phyloP scores from a whole-genome alignment of 1,140 invertebrate genomes.

The Anoplophora glabripennis region DNA sequence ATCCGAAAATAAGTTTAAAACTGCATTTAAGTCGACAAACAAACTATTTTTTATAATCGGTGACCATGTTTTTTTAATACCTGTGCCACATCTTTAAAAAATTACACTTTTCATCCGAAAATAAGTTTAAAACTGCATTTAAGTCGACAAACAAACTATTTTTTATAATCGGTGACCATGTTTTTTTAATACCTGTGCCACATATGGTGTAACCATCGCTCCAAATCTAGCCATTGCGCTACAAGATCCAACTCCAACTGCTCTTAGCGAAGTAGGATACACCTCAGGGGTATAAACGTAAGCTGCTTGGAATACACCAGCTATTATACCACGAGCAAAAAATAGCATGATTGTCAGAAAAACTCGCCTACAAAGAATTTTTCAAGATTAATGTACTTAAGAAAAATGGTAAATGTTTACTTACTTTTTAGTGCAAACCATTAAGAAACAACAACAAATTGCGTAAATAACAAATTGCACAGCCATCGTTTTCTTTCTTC shows the following conservation, averaged over 20 bases:
- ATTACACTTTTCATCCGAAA: not conserved
- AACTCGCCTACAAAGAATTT: conserved; percentile 60
- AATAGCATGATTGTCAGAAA: conserved; percentile 84
- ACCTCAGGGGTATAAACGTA: conserved; percentile 96
- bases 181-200: conserved; percentile 72
- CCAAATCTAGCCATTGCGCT: conserved; percentile 88
- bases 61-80: conserved; percentile 51
- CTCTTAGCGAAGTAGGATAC: conserved; percentile 85
- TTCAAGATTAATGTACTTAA: conserved; percentile 5
- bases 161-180: not conserved
- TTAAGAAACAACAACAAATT: conserved; percentile 75
- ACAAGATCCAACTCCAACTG: conserved; percentile 85
- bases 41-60: not conserved
- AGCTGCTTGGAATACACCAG: conserved; percentile 90
- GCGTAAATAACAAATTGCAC: conserved; percentile 88
- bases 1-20: not conserved
- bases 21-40: not conserved
- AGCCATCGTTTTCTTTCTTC: conserved; percentile 91
- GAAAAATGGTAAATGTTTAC: conserved; percentile 32
- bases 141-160: not conserved
- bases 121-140: not conserved
- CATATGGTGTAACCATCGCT: conserved; percentile 89
- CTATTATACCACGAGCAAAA: conserved; percentile 86
- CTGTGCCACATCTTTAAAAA: conserved; percentile 60
- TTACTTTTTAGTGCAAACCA: conserved; percentile 75